These are phyloP conservation scores for Spilarctia lutea DNA, from an alignment of 2,888 invertebrate genomes.

Conservation along the genomic window DNA sequence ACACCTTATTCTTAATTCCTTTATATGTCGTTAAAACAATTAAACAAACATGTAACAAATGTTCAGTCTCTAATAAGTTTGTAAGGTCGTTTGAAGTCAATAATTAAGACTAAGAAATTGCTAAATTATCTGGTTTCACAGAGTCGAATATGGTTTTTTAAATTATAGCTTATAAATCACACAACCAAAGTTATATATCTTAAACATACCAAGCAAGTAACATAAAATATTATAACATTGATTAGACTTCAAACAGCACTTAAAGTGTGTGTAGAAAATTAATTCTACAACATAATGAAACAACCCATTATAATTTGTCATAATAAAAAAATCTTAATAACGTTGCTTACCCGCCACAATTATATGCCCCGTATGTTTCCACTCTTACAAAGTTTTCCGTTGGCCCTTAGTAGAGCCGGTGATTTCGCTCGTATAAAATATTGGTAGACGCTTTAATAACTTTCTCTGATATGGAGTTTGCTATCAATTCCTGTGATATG, in stretches of 20 bases:
- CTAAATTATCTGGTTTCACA: neutral
- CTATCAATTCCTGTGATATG: conserved; percentile 67
- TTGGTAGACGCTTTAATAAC: conserved; percentile 72
- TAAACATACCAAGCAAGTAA: neutral
- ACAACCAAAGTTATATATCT: neutral
- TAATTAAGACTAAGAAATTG: neutral
- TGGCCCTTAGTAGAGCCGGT: conserved; percentile 60
- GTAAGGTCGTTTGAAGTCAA: neutral
- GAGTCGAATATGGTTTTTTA: neutral
- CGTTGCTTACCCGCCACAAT: conserved; percentile 10
- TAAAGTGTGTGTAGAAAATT: neutral
- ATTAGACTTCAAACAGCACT: neutral
- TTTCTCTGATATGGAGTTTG: conserved; percentile 70
- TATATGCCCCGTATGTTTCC: conserved; percentile 23
- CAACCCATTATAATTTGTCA: neutral
- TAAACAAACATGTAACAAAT: neutral
- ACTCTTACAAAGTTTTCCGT: conserved; percentile 53
- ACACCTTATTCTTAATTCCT: neutral
- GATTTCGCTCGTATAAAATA: conserved; percentile 71
- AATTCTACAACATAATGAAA: neutral
- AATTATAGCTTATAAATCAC: neutral
- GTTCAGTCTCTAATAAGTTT: neutral
- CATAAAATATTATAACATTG: neutral
- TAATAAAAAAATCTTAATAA: neutral
- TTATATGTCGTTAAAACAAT: neutral